Base-by-base conservation (phyloP, 2,113 vertebrate species). In the Paratilapia polleni region DNA sequence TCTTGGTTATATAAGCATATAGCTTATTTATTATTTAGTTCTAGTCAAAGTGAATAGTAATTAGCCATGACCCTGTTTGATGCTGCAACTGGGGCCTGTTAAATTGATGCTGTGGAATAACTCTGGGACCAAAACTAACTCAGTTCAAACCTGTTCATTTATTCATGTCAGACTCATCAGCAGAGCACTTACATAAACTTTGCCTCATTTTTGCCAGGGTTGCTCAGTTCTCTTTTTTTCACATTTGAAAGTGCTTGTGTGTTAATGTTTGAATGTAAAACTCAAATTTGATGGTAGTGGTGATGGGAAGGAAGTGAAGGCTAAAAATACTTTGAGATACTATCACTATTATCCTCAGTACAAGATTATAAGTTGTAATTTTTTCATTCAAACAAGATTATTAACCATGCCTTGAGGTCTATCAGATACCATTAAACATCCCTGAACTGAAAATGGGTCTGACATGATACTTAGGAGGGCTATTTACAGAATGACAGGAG, bases 1-100 rank as follows among this genome's bases (percentile, higher is more conserved):
- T 84, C 70, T 78, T 2, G 34, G 80, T 93, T 91, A 93, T 87
- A 92, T 90, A 94, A 94, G 77, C 47, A 6, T 59, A 82, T 54
- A 88, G 56, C 80, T 82, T 89, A 94, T 95, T 89, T 93, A 93
- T 90, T 88, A 93, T 93, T 93, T 92, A 91, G 80, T 74, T 80
- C 52, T 34, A 85, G 85, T 92, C 87, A 89, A 85, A 90, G 84
- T 87, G 91, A 93, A 93, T 90, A 63, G 84, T 93, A 95, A 93
- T 95, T 91, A 93, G 88, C 86, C 77, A 70, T 88, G 91, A 91
- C 90, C 89, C 81, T 88, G 88, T 93, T 92, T 93, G 89, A 91
- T 84, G 92, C 84, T 90, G 90, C 93, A 88, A 74, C 88, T 87
- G 90, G 82, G 90, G 86, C 82, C 87, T 90, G 84, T 93, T 92